Evolutionary conservation across 2,113 vertebrate genomes (phyloP).

Genomic region (Brachypodius melanocephalos): DNA sequence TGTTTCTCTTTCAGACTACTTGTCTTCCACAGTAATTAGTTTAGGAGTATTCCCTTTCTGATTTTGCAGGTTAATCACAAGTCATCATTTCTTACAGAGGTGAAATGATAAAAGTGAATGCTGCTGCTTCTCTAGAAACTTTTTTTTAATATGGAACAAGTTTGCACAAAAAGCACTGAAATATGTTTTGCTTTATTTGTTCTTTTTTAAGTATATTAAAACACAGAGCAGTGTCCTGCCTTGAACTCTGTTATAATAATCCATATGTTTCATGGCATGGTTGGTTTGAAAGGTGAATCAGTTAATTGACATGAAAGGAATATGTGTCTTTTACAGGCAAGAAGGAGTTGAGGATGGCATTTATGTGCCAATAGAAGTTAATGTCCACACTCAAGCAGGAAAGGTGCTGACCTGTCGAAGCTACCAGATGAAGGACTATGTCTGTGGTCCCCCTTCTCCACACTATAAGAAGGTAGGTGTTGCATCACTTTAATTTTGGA

Average conservation of each 20-base stretch:
- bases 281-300: not conserved
- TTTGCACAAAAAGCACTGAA: not conserved
- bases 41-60: not conserved
- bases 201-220: not conserved
- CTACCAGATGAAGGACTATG: conserved; percentile 88
- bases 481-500: not conserved
- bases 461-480: conserved; percentile 88
- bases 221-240: not conserved
- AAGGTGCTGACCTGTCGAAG: conserved; percentile 79
- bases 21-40: not conserved
- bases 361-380: conserved; percentile 84
- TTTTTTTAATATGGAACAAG: not conserved
- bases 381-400: conserved; percentile 77
- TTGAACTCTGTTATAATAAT: not conserved
- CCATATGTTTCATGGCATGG: not conserved
- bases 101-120: not conserved
- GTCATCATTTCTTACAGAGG: not conserved
- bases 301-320: not conserved
- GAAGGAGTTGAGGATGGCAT: conserved; percentile 80
- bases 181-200: not conserved
- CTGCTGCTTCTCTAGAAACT: not conserved
- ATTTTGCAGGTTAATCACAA: not conserved
- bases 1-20: not conserved
- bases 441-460: conserved; percentile 80
- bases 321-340: conserved; percentile 78